These are phyloP conservation scores for Saccostrea echinata DNA, from an alignment of 1,140 invertebrate genomes.

Conservation along the genomic window DNA sequence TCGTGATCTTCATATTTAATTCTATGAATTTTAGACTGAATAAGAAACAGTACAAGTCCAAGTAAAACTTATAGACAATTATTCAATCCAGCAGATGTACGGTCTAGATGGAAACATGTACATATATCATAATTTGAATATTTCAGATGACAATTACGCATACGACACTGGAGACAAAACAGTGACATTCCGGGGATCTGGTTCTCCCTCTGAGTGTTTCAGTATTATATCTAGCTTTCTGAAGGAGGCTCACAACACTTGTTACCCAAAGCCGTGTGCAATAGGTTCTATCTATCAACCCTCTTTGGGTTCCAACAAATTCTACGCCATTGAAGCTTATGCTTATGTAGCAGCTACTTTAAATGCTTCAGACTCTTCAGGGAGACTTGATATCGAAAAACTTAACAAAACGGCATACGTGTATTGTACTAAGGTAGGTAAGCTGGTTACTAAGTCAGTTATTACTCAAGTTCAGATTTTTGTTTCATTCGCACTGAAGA, in stretches of 20 bases:
- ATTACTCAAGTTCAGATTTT: background rate
- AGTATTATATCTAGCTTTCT: constrained; percentile 67
- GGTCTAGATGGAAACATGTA: background rate
- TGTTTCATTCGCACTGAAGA: background rate
- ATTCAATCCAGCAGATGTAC: too few species aligned
- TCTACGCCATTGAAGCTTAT: constrained; percentile 74
- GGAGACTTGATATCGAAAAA: constrained; percentile 61
- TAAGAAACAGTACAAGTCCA: background rate
- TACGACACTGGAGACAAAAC: background rate
- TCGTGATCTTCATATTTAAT: too few species aligned
- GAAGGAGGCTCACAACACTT: constrained; percentile 60
- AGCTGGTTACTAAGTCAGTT: background rate
- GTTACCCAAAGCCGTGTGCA: constrained; percentile 76
- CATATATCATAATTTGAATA: too few species aligned
- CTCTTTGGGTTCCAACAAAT: constrained; percentile 63
- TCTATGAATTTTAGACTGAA: background rate
- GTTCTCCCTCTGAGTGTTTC: constrained; percentile 66
- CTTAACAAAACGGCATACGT: constrained; percentile 60
- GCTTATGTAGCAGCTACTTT: constrained; percentile 65
- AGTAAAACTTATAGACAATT: background rate
- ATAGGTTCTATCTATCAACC: constrained; percentile 75
- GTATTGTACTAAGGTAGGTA: constrained; percentile 67
- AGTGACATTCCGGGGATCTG: constrained; percentile 61
- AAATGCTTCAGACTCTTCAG: constrained; percentile 59
- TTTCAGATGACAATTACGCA: constrained; percentile 16